These are phyloP conservation scores for Myotis lucifugus DNA, from an alignment of 2,113 vertebrate genomes.

Conservation along the genomic window DNA sequence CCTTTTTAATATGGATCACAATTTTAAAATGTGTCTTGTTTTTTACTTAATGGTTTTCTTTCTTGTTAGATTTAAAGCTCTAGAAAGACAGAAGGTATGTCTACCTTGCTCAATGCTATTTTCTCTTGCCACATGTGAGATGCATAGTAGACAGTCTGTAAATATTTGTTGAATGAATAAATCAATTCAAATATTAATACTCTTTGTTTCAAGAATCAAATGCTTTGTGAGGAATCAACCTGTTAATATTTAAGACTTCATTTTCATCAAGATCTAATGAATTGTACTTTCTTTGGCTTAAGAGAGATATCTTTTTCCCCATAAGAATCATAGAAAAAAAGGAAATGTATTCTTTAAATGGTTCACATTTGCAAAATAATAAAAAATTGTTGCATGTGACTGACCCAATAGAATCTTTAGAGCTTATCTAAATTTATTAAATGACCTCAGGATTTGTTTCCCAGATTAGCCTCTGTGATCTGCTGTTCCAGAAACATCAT, in stretches of 20 bases:
- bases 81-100: neutral
- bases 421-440: constrained; percentile 66
- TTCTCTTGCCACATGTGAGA: neutral
- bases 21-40: neutral
- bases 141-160: neutral
- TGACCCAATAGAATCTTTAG: neutral
- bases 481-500: constrained; percentile 67
- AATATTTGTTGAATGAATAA: neutral
- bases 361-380: constrained; percentile 41
- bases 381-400: constrained; percentile 56
- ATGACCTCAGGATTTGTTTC: constrained; percentile 60
- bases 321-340: constrained; percentile 41
- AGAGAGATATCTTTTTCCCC: neutral
- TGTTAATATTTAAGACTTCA: neutral
- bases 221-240: neutral
- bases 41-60: neutral
- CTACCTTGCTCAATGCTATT: neutral
- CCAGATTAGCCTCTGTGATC: constrained; percentile 61
- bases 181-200: neutral
- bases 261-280: constrained; percentile 20
- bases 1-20: neutral
- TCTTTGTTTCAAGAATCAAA: constrained; percentile 19
- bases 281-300: neutral
- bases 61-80: neutral
- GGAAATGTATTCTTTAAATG: constrained; percentile 56